Conservation (phyloP, 1,140 invertebrate species). For the Phocides pigmalion region DNA sequence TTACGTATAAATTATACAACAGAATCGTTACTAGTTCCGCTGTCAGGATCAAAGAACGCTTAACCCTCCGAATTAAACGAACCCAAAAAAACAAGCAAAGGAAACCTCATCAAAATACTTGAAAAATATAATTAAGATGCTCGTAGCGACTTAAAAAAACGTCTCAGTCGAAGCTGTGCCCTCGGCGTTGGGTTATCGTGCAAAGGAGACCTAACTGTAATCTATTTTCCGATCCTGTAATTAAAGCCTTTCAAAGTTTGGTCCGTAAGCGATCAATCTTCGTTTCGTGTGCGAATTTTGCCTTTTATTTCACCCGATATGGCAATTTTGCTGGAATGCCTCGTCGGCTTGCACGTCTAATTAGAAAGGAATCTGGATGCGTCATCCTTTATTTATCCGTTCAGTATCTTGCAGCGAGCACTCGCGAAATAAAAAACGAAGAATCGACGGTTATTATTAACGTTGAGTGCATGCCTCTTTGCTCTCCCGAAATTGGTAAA, state of each 20-base stretch:
- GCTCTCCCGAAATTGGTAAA: slow-evolving; percentile 32
- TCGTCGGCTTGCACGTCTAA: slow-evolving; percentile 60
- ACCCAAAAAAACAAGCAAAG: slow-evolving; percentile 11
- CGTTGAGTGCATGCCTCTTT: slow-evolving; percentile 32
- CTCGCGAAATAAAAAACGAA: slow-evolving; percentile 52
- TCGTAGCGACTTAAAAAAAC: slow-evolving; percentile 24
- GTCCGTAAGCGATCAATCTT: slow-evolving; percentile 58
- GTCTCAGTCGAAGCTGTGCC: slow-evolving; percentile 29
- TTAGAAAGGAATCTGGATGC: slow-evolving; percentile 71
- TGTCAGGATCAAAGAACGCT: neutral
- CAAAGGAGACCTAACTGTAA: slow-evolving; percentile 48
- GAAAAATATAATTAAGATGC: slow-evolving; percentile 35
- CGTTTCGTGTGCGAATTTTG: slow-evolving; percentile 42
- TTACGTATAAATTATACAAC: too few species aligned
- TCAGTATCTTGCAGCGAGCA: slow-evolving; percentile 46
- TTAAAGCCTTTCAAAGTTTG: slow-evolving; percentile 46
- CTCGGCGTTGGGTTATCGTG: slow-evolving; percentile 25
- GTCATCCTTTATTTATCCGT: slow-evolving; percentile 63
- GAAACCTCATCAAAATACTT: slow-evolving; percentile 31
- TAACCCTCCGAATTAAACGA: slow-evolving; percentile 15
- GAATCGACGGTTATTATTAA: slow-evolving; percentile 44
- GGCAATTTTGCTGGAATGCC: slow-evolving; percentile 59
- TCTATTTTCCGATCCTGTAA: slow-evolving; percentile 44
- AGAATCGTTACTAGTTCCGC: too few species aligned
- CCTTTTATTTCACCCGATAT: slow-evolving; percentile 40